Evolutionary conservation across 2,113 vertebrate genomes (phyloP).

Genomic region (Microcebus jonahi): DNA sequence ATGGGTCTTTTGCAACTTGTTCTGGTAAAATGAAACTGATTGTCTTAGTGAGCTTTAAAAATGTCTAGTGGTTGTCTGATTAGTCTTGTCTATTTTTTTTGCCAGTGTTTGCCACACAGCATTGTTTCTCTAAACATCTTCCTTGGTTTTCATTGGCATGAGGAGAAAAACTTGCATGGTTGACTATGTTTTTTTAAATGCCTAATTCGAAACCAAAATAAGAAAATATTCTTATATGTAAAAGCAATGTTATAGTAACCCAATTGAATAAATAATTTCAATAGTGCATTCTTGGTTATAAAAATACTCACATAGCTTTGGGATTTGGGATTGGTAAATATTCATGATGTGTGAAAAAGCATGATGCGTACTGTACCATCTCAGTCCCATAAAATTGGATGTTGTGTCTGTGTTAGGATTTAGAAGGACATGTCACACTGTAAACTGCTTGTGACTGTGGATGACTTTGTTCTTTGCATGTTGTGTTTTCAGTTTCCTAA

Average conservation of each 20-base stretch:
- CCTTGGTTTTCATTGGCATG: slow-evolving; percentile 8
- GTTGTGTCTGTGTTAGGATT: no score
- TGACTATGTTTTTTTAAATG: background rate
- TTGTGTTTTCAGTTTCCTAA: no score
- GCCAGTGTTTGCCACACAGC: background rate
- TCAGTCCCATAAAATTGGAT: no score
- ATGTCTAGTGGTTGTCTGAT: slow-evolving; percentile 43
- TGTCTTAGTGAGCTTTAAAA: slow-evolving; percentile 53
- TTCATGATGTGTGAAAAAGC: no score
- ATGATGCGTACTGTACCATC: no score
- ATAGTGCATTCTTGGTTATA: no score
- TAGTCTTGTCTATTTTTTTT: slow-evolving; percentile 57
- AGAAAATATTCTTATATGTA: background rate
- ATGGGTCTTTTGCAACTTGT: background rate
- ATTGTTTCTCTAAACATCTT: slow-evolving; percentile 48
- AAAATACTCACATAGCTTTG: no score
- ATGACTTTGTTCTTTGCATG: no score
- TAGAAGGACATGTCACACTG: no score
- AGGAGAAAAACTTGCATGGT: background rate
- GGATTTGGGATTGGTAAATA: no score
- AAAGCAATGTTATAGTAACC: background rate
- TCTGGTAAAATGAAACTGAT: slow-evolving; percentile 59
- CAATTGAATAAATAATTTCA: background rate
- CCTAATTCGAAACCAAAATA: background rate
- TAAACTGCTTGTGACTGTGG: no score